A percentile compares a stretch with the other conserved stretches of the same genome.
These are phyloP conservation scores for Drosophila paramelanica DNA, from an alignment of 2,888 invertebrate genomes.

Conservation along the genomic window DNA sequence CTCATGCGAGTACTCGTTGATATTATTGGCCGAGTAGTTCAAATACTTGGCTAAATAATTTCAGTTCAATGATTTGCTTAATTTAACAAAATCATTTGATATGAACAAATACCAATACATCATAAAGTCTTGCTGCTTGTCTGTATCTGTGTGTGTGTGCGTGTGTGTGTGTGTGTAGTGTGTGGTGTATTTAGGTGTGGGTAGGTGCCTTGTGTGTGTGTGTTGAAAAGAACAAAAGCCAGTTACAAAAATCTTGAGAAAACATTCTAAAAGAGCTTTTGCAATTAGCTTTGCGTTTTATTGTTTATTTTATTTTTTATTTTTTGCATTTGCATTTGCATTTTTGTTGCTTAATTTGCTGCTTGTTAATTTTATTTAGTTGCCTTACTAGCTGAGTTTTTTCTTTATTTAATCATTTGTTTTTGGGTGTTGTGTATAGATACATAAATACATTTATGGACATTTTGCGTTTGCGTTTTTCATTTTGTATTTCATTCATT, in stretches of 20 bases:
- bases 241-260: constrained; percentile 55
- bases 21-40: constrained; percentile 35
- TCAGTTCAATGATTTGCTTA: constrained; percentile 42
- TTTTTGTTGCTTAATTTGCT: constrained; percentile 30
- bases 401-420: constrained; percentile 33
- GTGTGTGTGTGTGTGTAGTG: neutral
- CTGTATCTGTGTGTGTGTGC: neutral
- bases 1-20: constrained; percentile 2
- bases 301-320: neutral
- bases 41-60: constrained; percentile 26
- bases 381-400: constrained; percentile 61
- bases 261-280: constrained; percentile 57
- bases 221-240: constrained; percentile 33
- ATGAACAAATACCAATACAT: constrained; percentile 32
- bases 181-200: neutral
- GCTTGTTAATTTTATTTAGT: constrained; percentile 39
- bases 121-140: constrained; percentile 11
- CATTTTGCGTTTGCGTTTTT: constrained; percentile 58
- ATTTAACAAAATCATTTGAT: constrained; percentile 48
- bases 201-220: neutral
- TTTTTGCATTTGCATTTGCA: constrained; percentile 35
- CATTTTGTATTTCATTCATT: constrained; percentile 41
- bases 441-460: constrained; percentile 82
- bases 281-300: constrained; percentile 29
- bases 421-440: constrained; percentile 71